Conservation (phyloP, 2,888 invertebrate species). For the Coenonympha arcania region DNA sequence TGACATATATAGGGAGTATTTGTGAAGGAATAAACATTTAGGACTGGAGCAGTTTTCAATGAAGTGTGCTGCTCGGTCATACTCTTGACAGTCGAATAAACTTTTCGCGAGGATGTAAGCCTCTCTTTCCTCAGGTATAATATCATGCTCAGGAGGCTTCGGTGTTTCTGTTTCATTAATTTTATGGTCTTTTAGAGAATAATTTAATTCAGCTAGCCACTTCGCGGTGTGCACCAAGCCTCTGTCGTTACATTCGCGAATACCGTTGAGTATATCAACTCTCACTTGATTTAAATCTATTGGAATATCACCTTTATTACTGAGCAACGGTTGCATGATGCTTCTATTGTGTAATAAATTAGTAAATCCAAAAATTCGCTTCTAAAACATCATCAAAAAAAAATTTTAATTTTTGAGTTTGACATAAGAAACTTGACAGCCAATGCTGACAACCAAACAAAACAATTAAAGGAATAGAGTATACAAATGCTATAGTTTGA, state of each 20-base stretch:
- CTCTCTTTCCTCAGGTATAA: constrained; percentile 78
- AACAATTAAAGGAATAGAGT: no score
- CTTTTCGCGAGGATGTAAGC: constrained; percentile 85
- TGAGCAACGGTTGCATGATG: constrained; percentile 50
- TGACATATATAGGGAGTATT: constrained; percentile 90
- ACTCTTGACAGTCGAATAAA: constrained; percentile 93
- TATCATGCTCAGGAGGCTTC: constrained; percentile 47
- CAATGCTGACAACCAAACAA: no score
- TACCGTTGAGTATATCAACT: constrained; percentile 57
- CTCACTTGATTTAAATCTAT: constrained; percentile 64
- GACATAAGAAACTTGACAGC: no score
- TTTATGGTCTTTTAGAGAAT: constrained; percentile 80
- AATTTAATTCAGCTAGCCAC: constrained; percentile 91
- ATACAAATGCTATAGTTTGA: no score
- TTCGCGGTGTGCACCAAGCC: constrained; percentile 87
- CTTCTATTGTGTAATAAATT: no score
- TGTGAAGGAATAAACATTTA: constrained; percentile 86
- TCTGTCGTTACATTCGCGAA: constrained; percentile 82
- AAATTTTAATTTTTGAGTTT: no score
- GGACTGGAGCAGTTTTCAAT: constrained; percentile 79
- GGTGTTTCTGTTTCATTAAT: constrained; percentile 66
- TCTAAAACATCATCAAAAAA: no score
- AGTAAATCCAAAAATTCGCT: no score
- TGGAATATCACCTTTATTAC: constrained; percentile 56
- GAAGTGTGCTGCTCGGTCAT: constrained; percentile 89